A percentile compares a stretch with the other conserved stretches of the same genome.
Conservation (phyloP, 1,140 invertebrate genomes). For the Pinna nobilis region DNA sequence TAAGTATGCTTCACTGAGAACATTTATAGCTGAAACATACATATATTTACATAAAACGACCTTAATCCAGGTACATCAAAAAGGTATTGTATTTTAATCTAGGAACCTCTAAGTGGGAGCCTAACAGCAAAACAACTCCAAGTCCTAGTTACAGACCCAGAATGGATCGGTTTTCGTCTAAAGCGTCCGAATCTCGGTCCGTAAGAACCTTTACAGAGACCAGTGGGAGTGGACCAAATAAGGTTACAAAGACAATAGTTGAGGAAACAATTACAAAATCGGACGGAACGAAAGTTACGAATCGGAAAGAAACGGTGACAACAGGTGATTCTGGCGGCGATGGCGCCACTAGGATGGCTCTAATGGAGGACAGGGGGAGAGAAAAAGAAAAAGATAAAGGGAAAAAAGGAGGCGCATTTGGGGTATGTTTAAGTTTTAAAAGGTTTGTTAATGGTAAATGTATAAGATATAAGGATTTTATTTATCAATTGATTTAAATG, state of each 20-base stretch:
- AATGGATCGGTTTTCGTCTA: background rate
- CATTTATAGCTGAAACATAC: too few relatives aligned
- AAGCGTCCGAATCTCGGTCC: slow-evolving; percentile 28
- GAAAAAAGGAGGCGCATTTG: slow-evolving; percentile 26
- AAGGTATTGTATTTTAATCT: too few relatives aligned
- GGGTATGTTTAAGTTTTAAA: slow-evolving; percentile 44
- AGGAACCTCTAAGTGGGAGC: too few relatives aligned
- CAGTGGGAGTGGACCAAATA: slow-evolving; percentile 34
- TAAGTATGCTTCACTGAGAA: too few relatives aligned
- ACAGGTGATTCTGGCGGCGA: slow-evolving; percentile 21
- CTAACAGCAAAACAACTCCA: too few relatives aligned
- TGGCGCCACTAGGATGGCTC: background rate
- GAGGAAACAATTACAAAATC: slow-evolving; percentile 60
- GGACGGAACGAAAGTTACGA: slow-evolving; percentile 55
- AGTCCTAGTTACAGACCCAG: too few relatives aligned
- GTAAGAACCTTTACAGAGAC: slow-evolving; percentile 43
- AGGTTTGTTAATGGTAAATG: background rate
- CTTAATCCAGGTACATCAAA: too few relatives aligned
- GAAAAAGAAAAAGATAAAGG: slow-evolving; percentile 25
- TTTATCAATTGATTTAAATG: too few relatives aligned
- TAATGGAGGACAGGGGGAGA: slow-evolving; percentile 9
- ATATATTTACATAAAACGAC: too few relatives aligned
- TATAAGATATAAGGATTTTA: too few relatives aligned
- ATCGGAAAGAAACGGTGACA: slow-evolving; percentile 50
- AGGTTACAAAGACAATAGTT: slow-evolving; percentile 55